A percentile compares a stretch with the other conserved stretches of the same genome.
Evolutionary conservation across 2,888 invertebrate genomes (phyloP).

Genomic region (Clistopyga incitator): DNA sequence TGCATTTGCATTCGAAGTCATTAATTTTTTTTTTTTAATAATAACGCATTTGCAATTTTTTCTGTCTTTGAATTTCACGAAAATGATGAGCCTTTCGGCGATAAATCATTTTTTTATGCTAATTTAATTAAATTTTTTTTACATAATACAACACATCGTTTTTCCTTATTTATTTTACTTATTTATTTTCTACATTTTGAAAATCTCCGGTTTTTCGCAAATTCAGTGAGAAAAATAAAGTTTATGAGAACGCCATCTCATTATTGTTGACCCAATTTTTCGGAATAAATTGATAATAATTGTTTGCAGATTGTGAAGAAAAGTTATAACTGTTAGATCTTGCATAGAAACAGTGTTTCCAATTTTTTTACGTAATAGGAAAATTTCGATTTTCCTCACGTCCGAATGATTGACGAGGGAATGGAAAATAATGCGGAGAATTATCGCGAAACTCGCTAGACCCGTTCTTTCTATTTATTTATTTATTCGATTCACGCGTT

Average conservation of each 20-base stretch:
- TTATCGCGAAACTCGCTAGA: conserved; percentile 19
- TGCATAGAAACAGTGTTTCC: not conserved
- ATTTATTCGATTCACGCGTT: conserved; percentile 42
- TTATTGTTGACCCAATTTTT: too few relatives aligned
- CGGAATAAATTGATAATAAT: too few relatives aligned
- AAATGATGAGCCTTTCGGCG: not conserved
- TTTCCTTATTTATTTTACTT: not conserved
- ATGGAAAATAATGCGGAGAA: conserved; percentile 5
- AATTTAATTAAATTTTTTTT: not conserved
- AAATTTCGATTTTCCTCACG: conserved; percentile 21
- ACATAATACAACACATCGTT: conserved; percentile 1
- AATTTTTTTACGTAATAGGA: conserved; percentile 9
- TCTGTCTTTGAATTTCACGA: not conserved
- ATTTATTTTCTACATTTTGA: too few relatives aligned
- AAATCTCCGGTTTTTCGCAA: too few relatives aligned
- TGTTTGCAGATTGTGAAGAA: too few relatives aligned
- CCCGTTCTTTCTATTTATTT: conserved; percentile 38
- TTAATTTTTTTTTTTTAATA: not conserved
- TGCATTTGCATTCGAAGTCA: not conserved
- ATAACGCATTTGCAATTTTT: not conserved
- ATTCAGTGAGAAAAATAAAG: too few relatives aligned
- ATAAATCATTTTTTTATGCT: not conserved
- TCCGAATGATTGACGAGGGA: conserved; percentile 17
- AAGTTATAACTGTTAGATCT: not conserved
- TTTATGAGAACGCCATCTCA: too few relatives aligned